Base-by-base conservation (phyloP, 2,113 vertebrate species). In the Protobothrops flavoviridis region DNA sequence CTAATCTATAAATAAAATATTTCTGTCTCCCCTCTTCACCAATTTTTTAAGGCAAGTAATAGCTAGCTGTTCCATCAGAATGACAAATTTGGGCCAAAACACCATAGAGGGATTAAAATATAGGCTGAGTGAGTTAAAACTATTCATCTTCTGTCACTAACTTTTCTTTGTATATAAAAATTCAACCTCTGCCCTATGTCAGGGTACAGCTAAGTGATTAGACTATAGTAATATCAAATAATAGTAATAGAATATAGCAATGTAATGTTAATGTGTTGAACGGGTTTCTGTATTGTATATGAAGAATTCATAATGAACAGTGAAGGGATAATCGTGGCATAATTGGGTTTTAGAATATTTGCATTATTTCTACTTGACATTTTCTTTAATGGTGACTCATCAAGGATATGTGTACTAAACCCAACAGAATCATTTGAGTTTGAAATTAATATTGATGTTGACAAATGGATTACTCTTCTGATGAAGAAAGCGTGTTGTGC, bases 381-480 rank as follows among this genome's bases (percentile, higher is more conserved):
- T 88, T 86, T 95, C 12, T 92, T 95, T 81, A 93, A 13, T 56
- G 0, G 29, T 0, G 55, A 0, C 55, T 94, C n/a, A 85, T 93
- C 91, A 3, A 0, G 0, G 90, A 7, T 21, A 43, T 91, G 94
- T 52, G 1, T 92, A 59, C 43, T 93, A 89, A 92, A 85, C 88
- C 61, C 0, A 87, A 0, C 59, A 57, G 85, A 93, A 93, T 0
- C 1, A 91, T 87, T 29, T 93, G 91, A 50, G 88, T 11, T 56
- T 94, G 26, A 94, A 91, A 92, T 89, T 90, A 91, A 89, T 56
- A 92, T 0, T 74, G 69, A 48, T 94, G 91, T 95, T 89, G 59
- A 91, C 15, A 92, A 94, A 4, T 91, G 89, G 8, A 94, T 95
- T 97, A 92, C 13, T 94, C 94, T 90, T 92, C 81, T 81, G 87